A percentile compares a stretch with the other conserved stretches of the same genome.
Conservation (phyloP, 2,888 invertebrate genomes). For the Noctuana brunneofusca region DNA sequence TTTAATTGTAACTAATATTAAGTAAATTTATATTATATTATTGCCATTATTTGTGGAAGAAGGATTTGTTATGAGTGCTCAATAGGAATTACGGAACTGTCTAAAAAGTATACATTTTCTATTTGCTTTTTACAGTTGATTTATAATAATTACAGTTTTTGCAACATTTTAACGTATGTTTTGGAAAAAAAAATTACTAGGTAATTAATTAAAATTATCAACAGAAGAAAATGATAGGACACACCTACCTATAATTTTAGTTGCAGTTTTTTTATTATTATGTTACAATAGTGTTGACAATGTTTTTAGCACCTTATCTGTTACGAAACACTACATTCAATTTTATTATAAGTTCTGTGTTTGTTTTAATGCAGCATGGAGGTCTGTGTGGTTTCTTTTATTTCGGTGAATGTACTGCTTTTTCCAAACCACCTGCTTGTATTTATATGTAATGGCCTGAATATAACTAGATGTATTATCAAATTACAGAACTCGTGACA, state of each 20-base stretch:
- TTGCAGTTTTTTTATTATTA: not conserved
- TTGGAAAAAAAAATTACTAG: too few species aligned
- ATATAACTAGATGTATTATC: slow-evolving; percentile 40
- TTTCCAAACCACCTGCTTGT: slow-evolving; percentile 30
- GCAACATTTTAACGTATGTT: too few species aligned
- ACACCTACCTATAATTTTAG: too few species aligned
- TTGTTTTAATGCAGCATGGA: slow-evolving; percentile 27
- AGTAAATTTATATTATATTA: not conserved
- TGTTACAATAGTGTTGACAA: not conserved
- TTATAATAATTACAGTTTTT: too few species aligned
- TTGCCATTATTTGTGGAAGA: not conserved
- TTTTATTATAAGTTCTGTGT: slow-evolving; percentile 1
- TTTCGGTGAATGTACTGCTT: slow-evolving; percentile 33
- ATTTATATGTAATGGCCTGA: slow-evolving; percentile 26
- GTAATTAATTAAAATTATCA: too few species aligned
- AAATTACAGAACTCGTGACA: slow-evolving; percentile 64
- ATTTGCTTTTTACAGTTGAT: not conserved
- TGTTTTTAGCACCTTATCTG: not conserved
- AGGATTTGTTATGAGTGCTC: not conserved
- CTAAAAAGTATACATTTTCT: not conserved
- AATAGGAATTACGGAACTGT: not conserved
- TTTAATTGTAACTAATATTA: too few species aligned
- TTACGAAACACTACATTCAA: not conserved
- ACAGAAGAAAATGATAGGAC: not conserved
- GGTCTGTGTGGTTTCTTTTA: slow-evolving; percentile 29